A percentile compares a stretch with the other conserved stretches of the same genome.
These are phyloP conservation scores for Theretra japonica DNA, from an alignment of 2,888 invertebrate species.

Conservation along the genomic window DNA sequence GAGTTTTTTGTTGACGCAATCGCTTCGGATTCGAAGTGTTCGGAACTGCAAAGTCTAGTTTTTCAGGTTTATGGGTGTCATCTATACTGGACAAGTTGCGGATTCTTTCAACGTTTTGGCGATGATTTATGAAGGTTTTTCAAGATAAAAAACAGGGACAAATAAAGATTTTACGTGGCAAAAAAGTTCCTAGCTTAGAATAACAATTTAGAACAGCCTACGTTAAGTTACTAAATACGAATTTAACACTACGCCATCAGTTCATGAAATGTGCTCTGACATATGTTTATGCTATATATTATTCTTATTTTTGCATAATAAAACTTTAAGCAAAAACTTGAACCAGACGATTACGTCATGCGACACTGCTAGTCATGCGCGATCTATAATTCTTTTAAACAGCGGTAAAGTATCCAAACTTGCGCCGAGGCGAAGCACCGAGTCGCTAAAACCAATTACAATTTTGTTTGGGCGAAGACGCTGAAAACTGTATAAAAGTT, in stretches of 20 bases:
- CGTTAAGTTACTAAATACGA: too few species aligned
- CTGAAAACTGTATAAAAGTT: constrained; percentile 14
- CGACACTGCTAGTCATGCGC: background rate
- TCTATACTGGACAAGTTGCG: background rate
- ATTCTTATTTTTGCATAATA: too few species aligned
- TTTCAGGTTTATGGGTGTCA: background rate
- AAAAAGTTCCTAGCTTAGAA: too few species aligned
- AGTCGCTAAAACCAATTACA: constrained; percentile 16
- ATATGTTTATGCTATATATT: too few species aligned
- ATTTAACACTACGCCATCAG: too few species aligned
- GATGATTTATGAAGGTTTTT: background rate
- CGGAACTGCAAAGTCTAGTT: constrained; percentile 12
- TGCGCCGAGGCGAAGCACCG: background rate
- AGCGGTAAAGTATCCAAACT: constrained; percentile 3
- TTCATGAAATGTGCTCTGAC: too few species aligned
- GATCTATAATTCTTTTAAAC: constrained; percentile 13
- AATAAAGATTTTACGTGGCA: background rate
- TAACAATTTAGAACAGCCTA: too few species aligned
- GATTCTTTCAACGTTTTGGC: background rate
- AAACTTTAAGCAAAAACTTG: too few species aligned
- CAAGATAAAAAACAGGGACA: background rate
- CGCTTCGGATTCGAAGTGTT: background rate
- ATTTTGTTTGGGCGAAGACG: background rate
- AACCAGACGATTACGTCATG: background rate
- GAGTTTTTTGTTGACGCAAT: constrained; percentile 24